These are phyloP conservation scores for Drosophila ironensis DNA, from an alignment of 1,140 invertebrate species.

Conservation along the genomic window DNA sequence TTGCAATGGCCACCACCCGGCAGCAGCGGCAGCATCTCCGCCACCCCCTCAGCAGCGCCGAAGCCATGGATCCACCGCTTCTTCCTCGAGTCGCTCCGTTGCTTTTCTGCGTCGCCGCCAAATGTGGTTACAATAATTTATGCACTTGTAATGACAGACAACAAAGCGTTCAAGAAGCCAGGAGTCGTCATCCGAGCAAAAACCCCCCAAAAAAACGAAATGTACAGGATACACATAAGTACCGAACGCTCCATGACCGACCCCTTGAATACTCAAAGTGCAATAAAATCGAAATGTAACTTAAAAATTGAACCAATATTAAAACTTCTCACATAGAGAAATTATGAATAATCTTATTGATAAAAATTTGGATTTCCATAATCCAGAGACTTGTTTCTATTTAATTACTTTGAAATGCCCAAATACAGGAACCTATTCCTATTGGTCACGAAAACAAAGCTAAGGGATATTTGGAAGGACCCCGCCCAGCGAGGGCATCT, in stretches of 20 bases:
- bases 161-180: constrained; percentile 74
- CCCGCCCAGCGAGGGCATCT: neutral
- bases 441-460: too few species aligned
- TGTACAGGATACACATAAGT: constrained; percentile 1
- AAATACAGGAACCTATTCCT: too few species aligned
- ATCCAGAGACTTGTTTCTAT: too few species aligned
- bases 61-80: neutral
- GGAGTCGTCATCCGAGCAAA: constrained; percentile 28
- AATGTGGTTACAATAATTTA: constrained; percentile 80
- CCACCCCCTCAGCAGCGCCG: constrained; percentile 8
- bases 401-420: too few species aligned
- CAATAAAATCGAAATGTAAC: too few species aligned
- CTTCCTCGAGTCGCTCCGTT: constrained; percentile 16
- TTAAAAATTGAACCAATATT: too few species aligned
- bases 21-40: constrained; percentile 12
- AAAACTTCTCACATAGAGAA: too few species aligned
- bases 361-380: too few species aligned
- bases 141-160: constrained; percentile 80
- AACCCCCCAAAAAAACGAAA: constrained; percentile 19
- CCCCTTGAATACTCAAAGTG: neutral
- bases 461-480: neutral
- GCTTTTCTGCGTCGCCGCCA: constrained; percentile 55
- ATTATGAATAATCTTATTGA: too few species aligned
- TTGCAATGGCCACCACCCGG: constrained; percentile 37
- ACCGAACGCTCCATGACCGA: neutral